Percentiles rank a stretch among this genome's conserved stretches.
These are phyloP conservation scores for Lasioglossum albipes DNA, from an alignment of 1,140 invertebrate species.

Conservation along the genomic window DNA sequence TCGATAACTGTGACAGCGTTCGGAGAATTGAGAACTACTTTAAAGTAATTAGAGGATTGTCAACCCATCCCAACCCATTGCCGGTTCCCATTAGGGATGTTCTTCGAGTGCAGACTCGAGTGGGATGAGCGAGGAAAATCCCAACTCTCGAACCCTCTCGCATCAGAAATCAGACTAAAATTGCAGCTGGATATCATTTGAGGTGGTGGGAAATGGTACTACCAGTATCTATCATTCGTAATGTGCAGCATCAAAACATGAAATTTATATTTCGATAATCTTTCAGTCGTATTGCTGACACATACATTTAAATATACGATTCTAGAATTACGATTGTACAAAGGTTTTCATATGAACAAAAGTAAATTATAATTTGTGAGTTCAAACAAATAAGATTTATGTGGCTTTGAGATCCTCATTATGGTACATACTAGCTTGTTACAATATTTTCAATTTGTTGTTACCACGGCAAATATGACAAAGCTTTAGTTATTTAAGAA, in stretches of 20 bases:
- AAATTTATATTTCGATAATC: too few species aligned
- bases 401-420: too few species aligned
- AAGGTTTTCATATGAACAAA: too few species aligned
- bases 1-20: constrained; percentile 52
- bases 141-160: constrained; percentile 44
- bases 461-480: too few species aligned
- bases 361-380: too few species aligned
- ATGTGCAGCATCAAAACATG: neutral
- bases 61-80: constrained; percentile 71
- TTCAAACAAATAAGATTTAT: too few species aligned
- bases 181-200: constrained; percentile 45
- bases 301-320: too few species aligned
- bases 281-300: too few species aligned
- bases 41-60: constrained; percentile 79
- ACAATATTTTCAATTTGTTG: neutral
- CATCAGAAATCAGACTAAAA: constrained; percentile 50
- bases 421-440: neutral
- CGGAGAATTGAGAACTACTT: constrained; percentile 77
- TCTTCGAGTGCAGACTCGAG: constrained; percentile 70
- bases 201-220: neutral
- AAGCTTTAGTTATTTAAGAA: too few species aligned
- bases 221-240: neutral
- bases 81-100: constrained; percentile 75
- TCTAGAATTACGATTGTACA: too few species aligned
- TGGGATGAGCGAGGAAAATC: constrained; percentile 67